Conservation (phyloP, 1,140 invertebrate species). For the Brachystomella parvula region DNA sequence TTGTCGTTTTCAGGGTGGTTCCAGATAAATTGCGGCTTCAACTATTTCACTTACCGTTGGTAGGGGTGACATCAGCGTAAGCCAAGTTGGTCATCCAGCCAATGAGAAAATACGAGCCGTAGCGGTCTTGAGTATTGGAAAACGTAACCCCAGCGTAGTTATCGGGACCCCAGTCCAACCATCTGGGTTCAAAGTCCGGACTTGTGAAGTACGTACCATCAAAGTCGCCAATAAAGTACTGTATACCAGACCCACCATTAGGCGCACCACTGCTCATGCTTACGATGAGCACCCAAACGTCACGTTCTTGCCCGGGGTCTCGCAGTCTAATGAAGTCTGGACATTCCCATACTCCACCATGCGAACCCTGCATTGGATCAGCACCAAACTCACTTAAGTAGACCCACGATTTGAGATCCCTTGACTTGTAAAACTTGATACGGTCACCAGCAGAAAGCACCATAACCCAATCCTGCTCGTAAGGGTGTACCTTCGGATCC, state of each 20-base stretch:
- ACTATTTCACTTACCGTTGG: too few species aligned
- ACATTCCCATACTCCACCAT: slow-evolving; percentile 35
- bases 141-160: slow-evolving; percentile 29
- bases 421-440: slow-evolving; percentile 21
- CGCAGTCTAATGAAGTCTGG: slow-evolving; percentile 29
- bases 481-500: slow-evolving; percentile 27
- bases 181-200: slow-evolving; percentile 7
- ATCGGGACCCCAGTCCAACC: slow-evolving; percentile 33
- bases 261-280: slow-evolving; percentile 30
- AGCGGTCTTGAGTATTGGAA: slow-evolving; percentile 16
- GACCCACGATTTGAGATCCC: slow-evolving; percentile 25
- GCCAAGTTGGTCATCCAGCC: slow-evolving; percentile 31
- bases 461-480: slow-evolving; percentile 21
- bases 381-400: slow-evolving; percentile 21
- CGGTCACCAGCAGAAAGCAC: slow-evolving; percentile 17
- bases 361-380: slow-evolving; percentile 16
- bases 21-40: too few species aligned
- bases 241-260: slow-evolving; percentile 24
- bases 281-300: slow-evolving; percentile 29
- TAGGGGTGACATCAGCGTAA: slow-evolving; percentile 20
- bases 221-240: slow-evolving; percentile 32
- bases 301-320: too few species aligned
- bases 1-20: too few species aligned
- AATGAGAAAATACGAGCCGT: slow-evolving; percentile 6
- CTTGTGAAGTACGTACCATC: slow-evolving; percentile 17